Conservation (phyloP, 2,797 vertebrate genomes). For the Taeniopygia guttata region DNA sequence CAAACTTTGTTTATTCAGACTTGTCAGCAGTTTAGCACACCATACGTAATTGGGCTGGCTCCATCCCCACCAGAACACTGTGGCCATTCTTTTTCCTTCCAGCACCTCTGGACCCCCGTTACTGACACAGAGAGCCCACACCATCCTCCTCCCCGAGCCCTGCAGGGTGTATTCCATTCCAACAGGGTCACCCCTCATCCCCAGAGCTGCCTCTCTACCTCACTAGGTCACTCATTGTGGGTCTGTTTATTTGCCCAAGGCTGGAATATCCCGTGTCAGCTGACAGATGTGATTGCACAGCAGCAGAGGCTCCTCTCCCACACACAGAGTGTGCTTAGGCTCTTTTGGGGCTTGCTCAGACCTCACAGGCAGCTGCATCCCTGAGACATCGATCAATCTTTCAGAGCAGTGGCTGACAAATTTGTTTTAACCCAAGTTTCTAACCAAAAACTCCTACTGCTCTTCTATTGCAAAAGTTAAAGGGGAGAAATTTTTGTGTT, state of each 20-base stretch:
- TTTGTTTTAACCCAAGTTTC: neutral
- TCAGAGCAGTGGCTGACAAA: neutral
- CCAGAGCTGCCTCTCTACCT: neutral
- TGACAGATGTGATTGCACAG: neutral
- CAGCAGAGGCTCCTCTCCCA: constrained; percentile 22
- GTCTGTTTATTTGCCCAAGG: neutral
- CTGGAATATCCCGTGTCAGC: neutral
- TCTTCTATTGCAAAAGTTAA: neutral
- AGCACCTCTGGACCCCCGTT: neutral
- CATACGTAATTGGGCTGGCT: neutral
- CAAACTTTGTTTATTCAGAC: neutral
- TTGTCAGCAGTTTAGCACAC: neutral
- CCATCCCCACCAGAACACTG: neutral
- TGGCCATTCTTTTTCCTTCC: neutral
- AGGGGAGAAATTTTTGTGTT: too few relatives aligned
- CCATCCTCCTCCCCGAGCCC: neutral
- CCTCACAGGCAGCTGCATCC: constrained; percentile 44
- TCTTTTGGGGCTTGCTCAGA: constrained; percentile 26
- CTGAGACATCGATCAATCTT: neutral
- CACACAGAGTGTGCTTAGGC: constrained; percentile 20
- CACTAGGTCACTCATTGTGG: neutral
- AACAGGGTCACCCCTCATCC: neutral
- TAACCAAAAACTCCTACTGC: neutral
- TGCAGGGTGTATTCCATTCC: neutral
- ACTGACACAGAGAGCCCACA: neutral